Conservation (phyloP, 2,888 invertebrate genomes). For the Scaptomyza reducta region DNA sequence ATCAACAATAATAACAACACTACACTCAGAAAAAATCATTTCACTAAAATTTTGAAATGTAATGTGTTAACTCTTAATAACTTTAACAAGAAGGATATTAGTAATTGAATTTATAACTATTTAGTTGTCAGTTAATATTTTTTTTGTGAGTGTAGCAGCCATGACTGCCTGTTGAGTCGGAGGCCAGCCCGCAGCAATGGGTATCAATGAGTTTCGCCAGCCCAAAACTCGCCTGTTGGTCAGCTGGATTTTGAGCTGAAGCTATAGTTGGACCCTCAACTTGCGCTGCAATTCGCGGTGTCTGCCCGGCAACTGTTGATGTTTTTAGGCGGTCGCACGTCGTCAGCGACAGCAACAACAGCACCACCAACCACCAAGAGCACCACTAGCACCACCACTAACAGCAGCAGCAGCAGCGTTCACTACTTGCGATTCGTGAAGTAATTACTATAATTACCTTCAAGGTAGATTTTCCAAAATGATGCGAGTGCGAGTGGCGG, state of each 20-base stretch:
- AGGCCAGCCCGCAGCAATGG: slow-evolving; percentile 62
- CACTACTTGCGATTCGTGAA: slow-evolving; percentile 83
- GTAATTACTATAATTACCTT: slow-evolving; percentile 84
- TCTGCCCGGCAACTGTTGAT: slow-evolving; percentile 79
- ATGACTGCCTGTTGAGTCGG: slow-evolving; percentile 52
- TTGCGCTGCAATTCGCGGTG: slow-evolving; percentile 48
- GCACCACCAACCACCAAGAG: slow-evolving; percentile 13
- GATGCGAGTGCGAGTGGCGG: slow-evolving; percentile 71
- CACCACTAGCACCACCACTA: slow-evolving; percentile 39
- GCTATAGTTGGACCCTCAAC: slow-evolving; percentile 31
- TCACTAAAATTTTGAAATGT: not conserved
- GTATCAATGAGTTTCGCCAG: slow-evolving; percentile 74
- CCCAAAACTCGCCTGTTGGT: slow-evolving; percentile 67
- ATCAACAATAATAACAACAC: slow-evolving; percentile 30
- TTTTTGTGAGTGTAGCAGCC: slow-evolving; percentile 35
- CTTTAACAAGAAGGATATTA: no score
- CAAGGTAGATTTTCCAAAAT: slow-evolving; percentile 84
- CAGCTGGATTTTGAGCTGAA: slow-evolving; percentile 32
- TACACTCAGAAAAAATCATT: slow-evolving; percentile 8
- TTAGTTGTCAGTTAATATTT: no score
- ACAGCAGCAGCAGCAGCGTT: slow-evolving; percentile 61
- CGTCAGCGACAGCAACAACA: slow-evolving; percentile 66
- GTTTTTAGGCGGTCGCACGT: slow-evolving; percentile 81
- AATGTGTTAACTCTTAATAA: no score
- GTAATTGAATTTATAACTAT: no score